These are phyloP conservation scores for Muschampia plurimacula DNA, from an alignment of 2,888 invertebrate genomes.

Conservation along the genomic window DNA sequence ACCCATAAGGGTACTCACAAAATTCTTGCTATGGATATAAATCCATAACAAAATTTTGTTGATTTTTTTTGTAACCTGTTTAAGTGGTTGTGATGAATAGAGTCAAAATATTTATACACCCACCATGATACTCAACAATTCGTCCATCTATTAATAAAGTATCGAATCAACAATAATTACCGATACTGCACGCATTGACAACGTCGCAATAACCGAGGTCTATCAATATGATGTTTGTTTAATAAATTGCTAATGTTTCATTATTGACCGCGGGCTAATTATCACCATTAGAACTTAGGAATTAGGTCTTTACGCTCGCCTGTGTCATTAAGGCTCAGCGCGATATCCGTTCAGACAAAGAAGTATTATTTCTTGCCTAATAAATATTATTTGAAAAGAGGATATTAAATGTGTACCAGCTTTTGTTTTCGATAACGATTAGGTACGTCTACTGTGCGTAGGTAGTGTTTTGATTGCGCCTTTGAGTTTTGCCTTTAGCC, in stretches of 20 bases:
- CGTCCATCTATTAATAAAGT: not conserved
- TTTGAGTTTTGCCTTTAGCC: not conserved
- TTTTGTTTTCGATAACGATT: not conserved
- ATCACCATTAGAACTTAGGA: slow-evolving; percentile 53
- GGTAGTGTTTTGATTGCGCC: not conserved
- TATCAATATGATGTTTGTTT: slow-evolving; percentile 43
- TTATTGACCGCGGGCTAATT: slow-evolving; percentile 48
- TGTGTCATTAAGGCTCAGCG: not conserved
- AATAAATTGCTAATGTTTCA: slow-evolving; percentile 45
- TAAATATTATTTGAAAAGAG: not conserved
- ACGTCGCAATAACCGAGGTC: slow-evolving; percentile 43
- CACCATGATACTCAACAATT: not conserved
- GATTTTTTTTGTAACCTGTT: too few species aligned
- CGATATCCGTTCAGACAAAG: slow-evolving; percentile 11
- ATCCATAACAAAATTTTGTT: too few species aligned
- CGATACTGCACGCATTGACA: slow-evolving; percentile 32
- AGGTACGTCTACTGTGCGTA: not conserved
- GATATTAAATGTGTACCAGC: not conserved
- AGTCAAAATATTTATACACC: not conserved
- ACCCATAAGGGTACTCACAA: too few species aligned
- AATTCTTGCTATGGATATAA: too few species aligned
- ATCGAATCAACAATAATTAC: slow-evolving; percentile 37
- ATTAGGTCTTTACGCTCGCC: slow-evolving; percentile 19
- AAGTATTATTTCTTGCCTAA: not conserved
- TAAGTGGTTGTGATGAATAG: not conserved